These are phyloP conservation scores for Coelogynopora nodosa DNA, from an alignment of 2,888 invertebrate species.

Conservation along the genomic window DNA sequence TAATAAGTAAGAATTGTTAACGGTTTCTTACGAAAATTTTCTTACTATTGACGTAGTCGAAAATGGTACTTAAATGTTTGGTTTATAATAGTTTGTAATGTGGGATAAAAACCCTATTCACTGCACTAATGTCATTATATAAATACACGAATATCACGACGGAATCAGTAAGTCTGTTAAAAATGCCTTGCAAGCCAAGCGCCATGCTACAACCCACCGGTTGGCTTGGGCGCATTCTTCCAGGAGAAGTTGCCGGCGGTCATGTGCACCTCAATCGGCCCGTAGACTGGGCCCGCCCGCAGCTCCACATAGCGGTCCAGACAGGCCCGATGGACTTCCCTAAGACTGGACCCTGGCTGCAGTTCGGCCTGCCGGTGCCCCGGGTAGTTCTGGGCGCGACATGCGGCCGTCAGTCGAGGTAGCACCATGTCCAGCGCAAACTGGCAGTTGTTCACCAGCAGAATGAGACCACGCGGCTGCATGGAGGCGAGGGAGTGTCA, in stretches of 20 bases:
- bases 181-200: no score
- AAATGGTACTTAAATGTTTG: no score
- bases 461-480: not conserved
- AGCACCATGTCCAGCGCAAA: conserved; percentile 1
- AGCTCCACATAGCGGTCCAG: not conserved
- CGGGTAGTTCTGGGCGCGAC: not conserved
- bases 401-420: not conserved
- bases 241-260: not conserved
- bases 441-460: conserved; percentile 1
- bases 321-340: not conserved
- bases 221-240: not conserved
- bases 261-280: not conserved
- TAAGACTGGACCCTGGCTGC: not conserved
- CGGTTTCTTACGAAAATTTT: no score
- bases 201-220: no score
- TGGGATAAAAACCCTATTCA: no score
- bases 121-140: no score
- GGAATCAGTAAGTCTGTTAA: no score
- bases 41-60: no score
- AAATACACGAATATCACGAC: no score
- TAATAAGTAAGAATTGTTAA: no score
- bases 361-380: not conserved
- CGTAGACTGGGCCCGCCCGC: not conserved
- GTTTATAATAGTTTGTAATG: no score
- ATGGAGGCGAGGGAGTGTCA: not conserved